These are phyloP conservation scores for Microcebus lehilahytsara DNA, from an alignment of 2,113 vertebrate genomes.

Conservation along the genomic window DNA sequence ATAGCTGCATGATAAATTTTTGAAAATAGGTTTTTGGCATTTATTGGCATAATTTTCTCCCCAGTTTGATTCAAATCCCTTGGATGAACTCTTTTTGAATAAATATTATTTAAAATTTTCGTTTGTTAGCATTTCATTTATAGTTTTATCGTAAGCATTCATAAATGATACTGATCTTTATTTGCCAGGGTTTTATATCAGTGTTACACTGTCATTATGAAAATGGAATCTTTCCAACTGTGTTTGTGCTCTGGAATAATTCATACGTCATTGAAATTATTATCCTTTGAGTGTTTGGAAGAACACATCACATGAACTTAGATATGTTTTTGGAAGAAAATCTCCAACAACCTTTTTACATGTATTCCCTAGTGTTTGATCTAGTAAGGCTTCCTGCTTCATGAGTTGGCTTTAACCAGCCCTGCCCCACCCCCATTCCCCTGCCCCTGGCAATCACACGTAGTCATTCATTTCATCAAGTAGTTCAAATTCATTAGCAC, in stretches of 20 bases:
- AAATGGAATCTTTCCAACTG: slow-evolving; percentile 18
- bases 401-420: background rate
- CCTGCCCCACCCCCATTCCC: rapidly evolving
- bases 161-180: background rate
- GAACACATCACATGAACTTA: background rate
- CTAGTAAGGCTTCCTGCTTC: background rate
- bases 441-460: background rate
- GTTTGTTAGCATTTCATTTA: background rate
- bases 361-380: background rate
- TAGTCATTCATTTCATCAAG: background rate
- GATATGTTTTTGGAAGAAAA: background rate
- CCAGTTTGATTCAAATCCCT: background rate
- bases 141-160: slow-evolving; percentile 42
- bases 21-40: background rate
- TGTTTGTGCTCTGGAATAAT: background rate
- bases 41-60: background rate
- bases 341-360: background rate
- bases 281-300: background rate
- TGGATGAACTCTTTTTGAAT: background rate
- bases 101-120: background rate
- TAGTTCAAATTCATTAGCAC: background rate
- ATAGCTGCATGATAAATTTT: background rate
- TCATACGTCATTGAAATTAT: background rate
- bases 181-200: background rate
- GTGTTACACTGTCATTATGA: background rate